phyloP scores from a whole-genome alignment of 1,140 invertebrate species.

The Neotoxoptera formosana region DNA sequence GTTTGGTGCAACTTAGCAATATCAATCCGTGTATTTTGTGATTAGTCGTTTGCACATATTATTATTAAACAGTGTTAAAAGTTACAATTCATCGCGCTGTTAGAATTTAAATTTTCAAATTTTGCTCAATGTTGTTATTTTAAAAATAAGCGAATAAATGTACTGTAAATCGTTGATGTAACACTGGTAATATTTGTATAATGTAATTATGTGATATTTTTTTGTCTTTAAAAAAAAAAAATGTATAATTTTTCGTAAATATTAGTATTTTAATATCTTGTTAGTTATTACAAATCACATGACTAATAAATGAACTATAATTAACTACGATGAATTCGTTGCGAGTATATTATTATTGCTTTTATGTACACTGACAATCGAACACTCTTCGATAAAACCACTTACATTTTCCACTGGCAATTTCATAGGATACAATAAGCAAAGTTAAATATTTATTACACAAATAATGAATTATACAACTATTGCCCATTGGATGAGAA shows the following conservation, averaged over 20 bases:
- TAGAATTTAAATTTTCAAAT: too few relatives aligned
- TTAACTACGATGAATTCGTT: background rate
- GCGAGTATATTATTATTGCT: background rate
- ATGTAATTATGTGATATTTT: background rate
- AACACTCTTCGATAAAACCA: background rate
- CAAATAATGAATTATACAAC: background rate
- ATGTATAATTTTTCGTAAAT: background rate
- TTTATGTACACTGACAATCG: background rate
- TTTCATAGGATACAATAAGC: background rate
- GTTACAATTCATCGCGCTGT: background rate
- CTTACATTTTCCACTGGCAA: background rate
- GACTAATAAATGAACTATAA: slow-evolving; percentile 29
- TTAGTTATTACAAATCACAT: background rate
- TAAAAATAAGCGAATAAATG: background rate
- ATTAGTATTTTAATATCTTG: background rate
- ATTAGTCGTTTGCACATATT: background rate
- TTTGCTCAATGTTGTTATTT: background rate
- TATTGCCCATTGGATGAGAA: background rate
- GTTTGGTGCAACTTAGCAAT: background rate
- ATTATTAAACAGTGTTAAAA: background rate
- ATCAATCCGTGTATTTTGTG: background rate
- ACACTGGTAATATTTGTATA: background rate
- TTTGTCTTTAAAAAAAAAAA: background rate
- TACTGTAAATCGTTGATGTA: background rate
- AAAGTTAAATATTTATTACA: background rate